phyloP scores from a whole-genome alignment of 2,113 vertebrate species.

The Picathartes gymnocephalus region DNA sequence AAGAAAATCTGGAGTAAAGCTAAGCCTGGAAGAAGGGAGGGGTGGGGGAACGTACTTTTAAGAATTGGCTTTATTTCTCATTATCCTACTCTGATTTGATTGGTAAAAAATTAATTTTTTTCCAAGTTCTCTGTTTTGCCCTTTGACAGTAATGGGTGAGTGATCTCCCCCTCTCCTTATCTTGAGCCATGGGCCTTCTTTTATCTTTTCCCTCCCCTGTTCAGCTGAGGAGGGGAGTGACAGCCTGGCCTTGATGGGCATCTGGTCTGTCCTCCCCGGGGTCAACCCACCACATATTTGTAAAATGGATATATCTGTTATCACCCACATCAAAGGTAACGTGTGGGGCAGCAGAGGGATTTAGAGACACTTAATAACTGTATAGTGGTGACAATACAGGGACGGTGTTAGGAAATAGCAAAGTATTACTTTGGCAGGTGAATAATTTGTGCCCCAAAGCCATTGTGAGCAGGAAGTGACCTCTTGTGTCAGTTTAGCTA shows the following conservation, averaged over 20 bases:
- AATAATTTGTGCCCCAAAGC: constrained; percentile 3
- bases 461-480: background rate
- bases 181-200: background rate
- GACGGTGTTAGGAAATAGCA: background rate
- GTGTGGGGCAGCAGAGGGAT: background rate
- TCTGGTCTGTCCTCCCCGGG: background rate
- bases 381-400: background rate
- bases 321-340: background rate
- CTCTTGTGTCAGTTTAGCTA: background rate
- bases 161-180: background rate
- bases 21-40: background rate
- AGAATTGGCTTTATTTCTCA: background rate
- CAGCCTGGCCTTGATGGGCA: background rate
- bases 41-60: rapidly evolving
- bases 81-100: background rate
- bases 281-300: background rate
- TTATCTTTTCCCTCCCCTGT: background rate
- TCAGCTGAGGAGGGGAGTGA: background rate
- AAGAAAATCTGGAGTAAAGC: background rate
- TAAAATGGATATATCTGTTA: background rate
- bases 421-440: background rate
- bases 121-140: background rate
- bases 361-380: constrained; percentile 4
- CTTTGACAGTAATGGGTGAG: background rate
- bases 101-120: background rate